Evolutionary conservation across 2,113 vertebrate species (phyloP).

Genomic region (Oryzias celebensis): DNA sequence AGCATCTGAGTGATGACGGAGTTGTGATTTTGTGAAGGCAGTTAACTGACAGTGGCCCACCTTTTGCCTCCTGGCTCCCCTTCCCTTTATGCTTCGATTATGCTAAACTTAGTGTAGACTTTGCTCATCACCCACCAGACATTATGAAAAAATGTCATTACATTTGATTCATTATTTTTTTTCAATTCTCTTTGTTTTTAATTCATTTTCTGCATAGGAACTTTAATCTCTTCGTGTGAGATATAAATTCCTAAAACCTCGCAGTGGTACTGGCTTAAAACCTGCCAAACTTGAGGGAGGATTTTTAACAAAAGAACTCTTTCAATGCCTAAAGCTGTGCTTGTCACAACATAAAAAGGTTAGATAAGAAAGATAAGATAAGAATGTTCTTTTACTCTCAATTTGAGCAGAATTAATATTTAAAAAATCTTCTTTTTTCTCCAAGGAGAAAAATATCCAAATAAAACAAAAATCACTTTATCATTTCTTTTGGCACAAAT

Average conservation of each 20-base stretch:
- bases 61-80: background rate
- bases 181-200: too few species aligned
- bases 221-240: too few species aligned
- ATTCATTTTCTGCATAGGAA: too few species aligned
- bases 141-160: too few species aligned
- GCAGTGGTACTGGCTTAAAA: constrained; percentile 1
- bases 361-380: constrained; percentile 10
- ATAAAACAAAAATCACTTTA: too few species aligned
- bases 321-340: background rate
- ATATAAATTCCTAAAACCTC: background rate
- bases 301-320: background rate
- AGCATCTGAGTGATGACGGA: background rate
- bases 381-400: background rate
- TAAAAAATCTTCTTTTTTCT: too few species aligned
- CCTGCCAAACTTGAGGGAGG: constrained; percentile 26
- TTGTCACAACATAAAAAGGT: background rate
- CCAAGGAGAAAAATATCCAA: too few species aligned
- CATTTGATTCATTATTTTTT: too few species aligned
- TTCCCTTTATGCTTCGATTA: background rate
- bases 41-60: background rate
- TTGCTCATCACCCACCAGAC: too few species aligned
- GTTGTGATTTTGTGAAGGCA: background rate
- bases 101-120: too few species aligned
- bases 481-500: too few species aligned
- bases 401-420: background rate